A percentile compares a stretch with the other conserved stretches of the same genome.
Evolutionary conservation across 2,888 invertebrate genomes (phyloP).

Genomic region (Xanthia togata): DNA sequence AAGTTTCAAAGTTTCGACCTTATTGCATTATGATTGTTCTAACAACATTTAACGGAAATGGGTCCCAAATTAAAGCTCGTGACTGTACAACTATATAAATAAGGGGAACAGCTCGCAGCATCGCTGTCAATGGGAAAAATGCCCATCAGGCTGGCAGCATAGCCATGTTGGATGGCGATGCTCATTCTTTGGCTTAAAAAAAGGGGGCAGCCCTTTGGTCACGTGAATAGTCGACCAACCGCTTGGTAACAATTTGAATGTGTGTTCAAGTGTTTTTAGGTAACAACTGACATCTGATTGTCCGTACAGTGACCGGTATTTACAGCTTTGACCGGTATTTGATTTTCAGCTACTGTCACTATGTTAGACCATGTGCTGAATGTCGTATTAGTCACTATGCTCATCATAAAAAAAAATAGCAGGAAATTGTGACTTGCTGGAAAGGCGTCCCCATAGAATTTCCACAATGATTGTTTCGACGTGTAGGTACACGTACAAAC

Average conservation of each 20-base stretch:
- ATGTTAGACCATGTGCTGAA: not conserved
- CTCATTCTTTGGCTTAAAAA: no score
- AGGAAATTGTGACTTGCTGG: slow-evolving; percentile 26
- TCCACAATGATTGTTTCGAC: slow-evolving; percentile 9
- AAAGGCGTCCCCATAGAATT: not conserved
- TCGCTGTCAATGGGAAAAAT: no score
- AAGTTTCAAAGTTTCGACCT: no score
- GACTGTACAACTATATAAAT: no score
- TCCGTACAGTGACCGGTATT: not conserved
- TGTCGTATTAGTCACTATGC: not conserved
- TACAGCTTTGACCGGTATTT: slow-evolving; percentile 9
- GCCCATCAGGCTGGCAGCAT: no score
- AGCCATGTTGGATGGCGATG: no score
- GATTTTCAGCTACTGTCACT: not conserved
- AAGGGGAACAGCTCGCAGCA: no score
- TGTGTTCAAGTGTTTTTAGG: not conserved
- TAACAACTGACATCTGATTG: slow-evolving; percentile 3
- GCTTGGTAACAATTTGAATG: not conserved
- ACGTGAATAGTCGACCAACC: no score
- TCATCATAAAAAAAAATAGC: not conserved
- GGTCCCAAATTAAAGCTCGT: no score
- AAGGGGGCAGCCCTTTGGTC: no score
- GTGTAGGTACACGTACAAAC: not conserved
- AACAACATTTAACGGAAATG: no score
- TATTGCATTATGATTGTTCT: no score